These are phyloP conservation scores for Incurvaria masculella DNA, from an alignment of 2,888 invertebrate species.

Conservation along the genomic window DNA sequence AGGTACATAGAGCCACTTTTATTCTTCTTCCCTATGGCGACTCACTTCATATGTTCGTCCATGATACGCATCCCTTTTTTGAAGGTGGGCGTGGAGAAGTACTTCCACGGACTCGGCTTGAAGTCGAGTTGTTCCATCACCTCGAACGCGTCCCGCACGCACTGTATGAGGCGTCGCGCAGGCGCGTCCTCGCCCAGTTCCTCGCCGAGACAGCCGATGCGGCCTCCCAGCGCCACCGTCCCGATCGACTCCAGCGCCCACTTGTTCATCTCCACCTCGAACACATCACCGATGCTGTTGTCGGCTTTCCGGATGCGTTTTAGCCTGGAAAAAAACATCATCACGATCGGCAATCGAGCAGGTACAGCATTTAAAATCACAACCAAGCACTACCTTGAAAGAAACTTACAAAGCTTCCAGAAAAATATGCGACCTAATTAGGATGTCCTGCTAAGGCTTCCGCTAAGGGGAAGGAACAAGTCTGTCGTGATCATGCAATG, in stretches of 20 bases:
- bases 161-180: slow-evolving; percentile 15
- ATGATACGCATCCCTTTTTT: slow-evolving; percentile 28
- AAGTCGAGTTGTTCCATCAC: slow-evolving; percentile 28
- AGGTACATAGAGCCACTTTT: too few relatives aligned
- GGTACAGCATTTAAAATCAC: too few relatives aligned
- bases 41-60: background rate
- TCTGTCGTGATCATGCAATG: too few relatives aligned
- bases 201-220: slow-evolving; percentile 17
- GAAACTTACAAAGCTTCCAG: too few relatives aligned
- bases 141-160: slow-evolving; percentile 28
- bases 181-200: slow-evolving; percentile 15
- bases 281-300: slow-evolving; percentile 3
- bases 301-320: background rate
- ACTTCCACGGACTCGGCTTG: slow-evolving; percentile 31
- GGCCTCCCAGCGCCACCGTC: slow-evolving; percentile 16
- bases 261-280: slow-evolving; percentile 17
- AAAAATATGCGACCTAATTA: too few relatives aligned
- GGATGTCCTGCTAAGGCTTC: too few relatives aligned
- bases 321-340: background rate
- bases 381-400: too few relatives aligned
- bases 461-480: too few relatives aligned
- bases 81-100: slow-evolving; percentile 26
- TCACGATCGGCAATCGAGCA: too few relatives aligned
- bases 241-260: slow-evolving; percentile 20
- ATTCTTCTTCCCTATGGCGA: too few relatives aligned